Evolutionary conservation across 2,797 vertebrate species (phyloP).

Genomic region (Discoglossus pictus): DNA sequence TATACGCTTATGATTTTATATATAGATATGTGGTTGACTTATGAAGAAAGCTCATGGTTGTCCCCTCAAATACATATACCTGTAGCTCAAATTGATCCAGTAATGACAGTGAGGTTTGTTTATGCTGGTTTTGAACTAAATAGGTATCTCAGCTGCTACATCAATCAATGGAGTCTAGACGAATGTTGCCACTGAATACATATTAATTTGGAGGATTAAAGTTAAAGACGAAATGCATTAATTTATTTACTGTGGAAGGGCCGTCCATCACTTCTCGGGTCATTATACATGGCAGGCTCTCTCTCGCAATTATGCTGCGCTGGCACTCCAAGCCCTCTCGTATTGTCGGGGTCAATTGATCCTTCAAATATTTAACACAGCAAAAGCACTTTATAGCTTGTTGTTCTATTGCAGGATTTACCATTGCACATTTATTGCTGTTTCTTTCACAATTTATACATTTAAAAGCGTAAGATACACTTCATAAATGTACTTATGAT

Average conservation of each 20-base stretch:
- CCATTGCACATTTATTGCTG: too few relatives aligned
- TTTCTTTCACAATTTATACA: too few relatives aligned
- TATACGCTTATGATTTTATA: too few relatives aligned
- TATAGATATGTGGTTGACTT: too few relatives aligned
- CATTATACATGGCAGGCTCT: not conserved
- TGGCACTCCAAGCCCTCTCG: not conserved
- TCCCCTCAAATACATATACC: not conserved
- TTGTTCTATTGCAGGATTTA: too few relatives aligned
- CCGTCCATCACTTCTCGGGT: not conserved
- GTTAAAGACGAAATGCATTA: slow-evolving; percentile 24
- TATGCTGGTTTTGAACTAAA: slow-evolving; percentile 10
- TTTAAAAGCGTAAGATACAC: too few relatives aligned
- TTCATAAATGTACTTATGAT: too few relatives aligned
- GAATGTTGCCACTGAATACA: slow-evolving; percentile 16
- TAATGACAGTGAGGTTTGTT: not conserved
- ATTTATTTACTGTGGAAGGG: slow-evolving; percentile 29
- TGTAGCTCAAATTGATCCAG: not conserved
- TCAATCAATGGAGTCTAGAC: slow-evolving; percentile 34
- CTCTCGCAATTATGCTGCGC: slow-evolving; percentile 7
- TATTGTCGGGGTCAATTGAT: slow-evolving; percentile 27
- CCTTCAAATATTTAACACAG: slow-evolving; percentile 4
- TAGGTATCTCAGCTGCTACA: not conserved
- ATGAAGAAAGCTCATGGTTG: too few relatives aligned
- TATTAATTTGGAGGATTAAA: slow-evolving; percentile 32
- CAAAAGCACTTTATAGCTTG: too few relatives aligned